Base-by-base conservation (phyloP, 1,140 invertebrate species). In the Euschistus heros region DNA sequence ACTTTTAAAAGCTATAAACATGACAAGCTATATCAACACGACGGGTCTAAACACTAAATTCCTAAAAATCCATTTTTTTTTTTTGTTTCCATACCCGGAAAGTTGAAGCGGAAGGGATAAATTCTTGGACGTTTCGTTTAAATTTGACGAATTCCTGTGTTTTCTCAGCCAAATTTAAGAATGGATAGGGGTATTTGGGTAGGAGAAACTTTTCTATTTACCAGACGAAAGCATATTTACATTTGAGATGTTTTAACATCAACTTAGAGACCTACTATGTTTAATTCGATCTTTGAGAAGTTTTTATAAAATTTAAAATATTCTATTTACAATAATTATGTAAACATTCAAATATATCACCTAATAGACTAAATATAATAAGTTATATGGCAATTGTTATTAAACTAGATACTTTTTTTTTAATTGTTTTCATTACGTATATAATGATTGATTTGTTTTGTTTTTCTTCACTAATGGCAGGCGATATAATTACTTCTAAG, bases 271-370 rank as follows among this genome's bases (percentile, higher is more conserved):
- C 18, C 59, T 61, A 61, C 59, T 22, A 24, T 20, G 42, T 60
- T 54, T 52, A 66, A 66, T 66, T 66, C 65, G 65, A 63, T 63
- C 44, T 61, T 66, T 66, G 65, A 66, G 65, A 62, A 66, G 65
- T 61, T 66, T 63, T 63, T 66, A 66, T 62, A 66, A 66, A 66
- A 66, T 66, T 62, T 60, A 65, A 60, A 61, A 60, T 65, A 65
- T 62, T 26, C 42, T 66, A 66, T 66, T 52, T 66, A 66, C 65
- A 66, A 22, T 55, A 65, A 61, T 66, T 61, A 63, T 52, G 61
- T 66, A 47, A 66, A 63, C 61, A 66, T 66, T 62, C 20, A 59
- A 63, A 62, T 66, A 46, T 65, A 66, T 66, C 65, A 66, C 60
- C 65, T 66, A 66, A 46, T 66, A 63, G 57, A 63, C 65, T 66